These are phyloP conservation scores for Argopecten irradians DNA, from an alignment of 1,140 invertebrate genomes.

Conservation along the genomic window DNA sequence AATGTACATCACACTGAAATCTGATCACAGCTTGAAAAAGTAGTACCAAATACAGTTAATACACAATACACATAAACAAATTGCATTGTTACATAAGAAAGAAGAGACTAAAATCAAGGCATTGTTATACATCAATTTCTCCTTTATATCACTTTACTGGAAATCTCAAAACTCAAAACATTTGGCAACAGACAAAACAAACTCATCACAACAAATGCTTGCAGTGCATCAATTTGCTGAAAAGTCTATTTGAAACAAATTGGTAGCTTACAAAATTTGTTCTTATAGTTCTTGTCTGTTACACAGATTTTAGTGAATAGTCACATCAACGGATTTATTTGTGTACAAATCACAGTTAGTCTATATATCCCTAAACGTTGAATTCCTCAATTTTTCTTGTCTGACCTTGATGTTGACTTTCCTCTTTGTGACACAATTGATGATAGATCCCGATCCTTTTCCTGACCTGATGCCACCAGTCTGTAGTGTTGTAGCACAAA, in stretches of 20 bases:
- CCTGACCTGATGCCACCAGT: neutral
- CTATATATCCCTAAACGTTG: neutral
- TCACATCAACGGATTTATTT: neutral
- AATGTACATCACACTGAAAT: neutral
- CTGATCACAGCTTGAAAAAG: neutral
- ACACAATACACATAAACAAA: neutral
- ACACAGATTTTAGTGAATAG: neutral
- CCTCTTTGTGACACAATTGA: neutral
- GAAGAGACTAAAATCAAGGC: neutral
- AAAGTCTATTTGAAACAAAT: too few relatives aligned
- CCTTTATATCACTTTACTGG: neutral
- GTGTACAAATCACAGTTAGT: neutral
- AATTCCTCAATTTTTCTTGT: neutral
- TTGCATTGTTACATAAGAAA: constrained; percentile 17
- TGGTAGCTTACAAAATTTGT: neutral
- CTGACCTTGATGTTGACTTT: neutral
- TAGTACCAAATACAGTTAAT: neutral
- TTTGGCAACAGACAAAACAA: too few relatives aligned
- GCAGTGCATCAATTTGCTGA: neutral
- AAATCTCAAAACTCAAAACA: neutral
- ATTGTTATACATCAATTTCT: neutral
- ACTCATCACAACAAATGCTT: neutral
- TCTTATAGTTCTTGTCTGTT: neutral
- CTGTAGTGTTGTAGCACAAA: neutral
- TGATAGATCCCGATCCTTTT: neutral